Percentiles rank a stretch among this genome's conserved stretches.
Conservation (phyloP, 92 coral and sea anemone species). For the Zoanthus sansibaricus region DNA sequence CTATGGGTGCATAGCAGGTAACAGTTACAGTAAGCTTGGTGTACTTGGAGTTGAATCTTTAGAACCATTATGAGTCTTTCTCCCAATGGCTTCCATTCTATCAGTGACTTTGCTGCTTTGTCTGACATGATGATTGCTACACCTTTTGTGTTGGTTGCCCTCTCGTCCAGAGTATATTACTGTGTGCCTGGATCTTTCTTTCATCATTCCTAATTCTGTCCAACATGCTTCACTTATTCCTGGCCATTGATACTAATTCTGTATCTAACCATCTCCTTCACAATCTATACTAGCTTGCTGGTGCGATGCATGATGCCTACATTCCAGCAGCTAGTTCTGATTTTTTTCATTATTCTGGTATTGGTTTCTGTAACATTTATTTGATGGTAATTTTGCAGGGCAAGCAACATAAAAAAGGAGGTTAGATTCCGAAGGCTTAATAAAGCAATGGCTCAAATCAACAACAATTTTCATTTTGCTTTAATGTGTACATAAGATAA, state of each 20-base stretch:
- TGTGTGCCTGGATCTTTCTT: not conserved
- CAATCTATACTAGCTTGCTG: not conserved
- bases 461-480: too few relatives aligned
- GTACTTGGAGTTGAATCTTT: not conserved
- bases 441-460: too few relatives aligned
- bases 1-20: slow-evolving; percentile 30
- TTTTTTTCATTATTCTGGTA: too few relatives aligned
- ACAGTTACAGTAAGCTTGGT: slow-evolving; percentile 12
- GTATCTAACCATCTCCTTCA: not conserved
- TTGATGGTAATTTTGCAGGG: too few relatives aligned
- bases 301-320: not conserved
- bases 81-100: slow-evolving; percentile 29
- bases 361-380: too few relatives aligned
- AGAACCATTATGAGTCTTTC: slow-evolving; percentile 1
- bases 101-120: not conserved
- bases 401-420: too few relatives aligned
- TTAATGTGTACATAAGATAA: too few relatives aligned
- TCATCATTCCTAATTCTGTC: not conserved
- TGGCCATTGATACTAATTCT: not conserved
- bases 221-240: slow-evolving; percentile 10
- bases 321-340: too few relatives aligned
- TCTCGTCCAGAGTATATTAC: slow-evolving; percentile 27
- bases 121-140: slow-evolving; percentile 19
- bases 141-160: not conserved
- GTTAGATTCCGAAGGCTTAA: too few relatives aligned